Base-by-base conservation (phyloP, 2,797 vertebrate genomes). In the Okamejei kenojei region DNA sequence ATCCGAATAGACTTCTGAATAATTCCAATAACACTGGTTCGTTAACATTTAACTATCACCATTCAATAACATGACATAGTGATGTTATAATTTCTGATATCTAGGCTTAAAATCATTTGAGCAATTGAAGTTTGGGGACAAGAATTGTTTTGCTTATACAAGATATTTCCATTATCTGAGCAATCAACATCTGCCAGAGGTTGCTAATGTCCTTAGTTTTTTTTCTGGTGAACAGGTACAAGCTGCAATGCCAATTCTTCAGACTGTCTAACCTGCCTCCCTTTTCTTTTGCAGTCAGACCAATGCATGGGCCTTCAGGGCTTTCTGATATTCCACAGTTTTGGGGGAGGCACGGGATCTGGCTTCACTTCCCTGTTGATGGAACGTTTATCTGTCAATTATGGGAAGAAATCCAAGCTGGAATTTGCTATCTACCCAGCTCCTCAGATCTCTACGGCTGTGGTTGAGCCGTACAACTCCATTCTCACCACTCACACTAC, bases 391-490 rank as follows among this genome's bases (percentile, higher is more conserved):
- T 98, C 97, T 0, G 96, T 98, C 0, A 97, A 98, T 94, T 98
- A 97, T 7, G 96, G 97, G 94, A 98, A 98, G 95, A 98, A 98
- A 93, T 97, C 97, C 73, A 98, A 98, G 94, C 93, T 98, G 94
- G 97, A 98, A 94, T 98, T 98, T 2, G 96, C 97, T 0, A 95
- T 98, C 93, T 98, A 98, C 94, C 97, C 97, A 0, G 97, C 97
- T 0, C 97, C 97, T 0, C 97, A 97, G 93, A 96, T 98, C 78
- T 98, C 97, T 0, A 98, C 97, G 0, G 97, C 97, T 8, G 97
- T 98, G 7, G 97, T 98, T 11, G 97, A 98, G 94, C 97, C 97
- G 0, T 98, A 97, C 94, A 98, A 98, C 94, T 97, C 98, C 94
- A 97, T 98, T 94, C 95, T 98, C 17, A 98, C 97, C 86, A 98